A percentile compares a stretch with the other conserved stretches of the same genome.
phyloP scores from a whole-genome alignment of 2,888 invertebrate genomes.

The Microctonus aethiopoides region DNA sequence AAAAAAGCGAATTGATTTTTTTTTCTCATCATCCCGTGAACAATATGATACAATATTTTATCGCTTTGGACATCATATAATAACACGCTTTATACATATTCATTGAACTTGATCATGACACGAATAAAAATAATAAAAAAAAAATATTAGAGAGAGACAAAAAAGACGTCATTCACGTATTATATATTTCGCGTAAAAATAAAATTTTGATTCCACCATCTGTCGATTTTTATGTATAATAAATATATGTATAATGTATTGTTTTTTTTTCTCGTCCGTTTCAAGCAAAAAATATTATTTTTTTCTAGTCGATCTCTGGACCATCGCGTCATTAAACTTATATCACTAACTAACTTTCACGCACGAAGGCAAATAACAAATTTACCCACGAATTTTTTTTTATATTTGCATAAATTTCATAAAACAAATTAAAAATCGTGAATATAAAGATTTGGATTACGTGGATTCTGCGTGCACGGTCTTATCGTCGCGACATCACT shows the following conservation, averaged over 20 bases:
- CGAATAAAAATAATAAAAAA: background rate
- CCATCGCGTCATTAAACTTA: background rate
- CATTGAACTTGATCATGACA: background rate
- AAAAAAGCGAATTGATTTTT: background rate
- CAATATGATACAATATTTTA: constrained; percentile 6
- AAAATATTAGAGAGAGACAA: no score
- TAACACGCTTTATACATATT: background rate
- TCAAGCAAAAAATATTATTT: background rate
- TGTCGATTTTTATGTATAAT: no score
- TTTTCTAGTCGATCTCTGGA: background rate
- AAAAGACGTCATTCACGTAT: no score
- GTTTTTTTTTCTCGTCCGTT: constrained; percentile 11
- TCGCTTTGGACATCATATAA: background rate
- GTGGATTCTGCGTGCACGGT: constrained; percentile 61
- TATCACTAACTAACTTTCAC: background rate
- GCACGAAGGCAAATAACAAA: constrained; percentile 8
- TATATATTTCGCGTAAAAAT: no score
- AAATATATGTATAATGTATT: constrained; percentile 2
- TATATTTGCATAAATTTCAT: background rate
- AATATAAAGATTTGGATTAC: constrained; percentile 63
- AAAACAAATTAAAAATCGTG: constrained; percentile 64
- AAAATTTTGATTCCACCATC: no score
- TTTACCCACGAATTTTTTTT: constrained; percentile 22
- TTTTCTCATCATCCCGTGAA: constrained; percentile 22
- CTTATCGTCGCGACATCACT: constrained; percentile 59